Evolutionary conservation across 2,797 vertebrate genomes (phyloP), one percentile per base, ranked within the genome.

Genomic region (Sebastes steindachneri): DNA sequence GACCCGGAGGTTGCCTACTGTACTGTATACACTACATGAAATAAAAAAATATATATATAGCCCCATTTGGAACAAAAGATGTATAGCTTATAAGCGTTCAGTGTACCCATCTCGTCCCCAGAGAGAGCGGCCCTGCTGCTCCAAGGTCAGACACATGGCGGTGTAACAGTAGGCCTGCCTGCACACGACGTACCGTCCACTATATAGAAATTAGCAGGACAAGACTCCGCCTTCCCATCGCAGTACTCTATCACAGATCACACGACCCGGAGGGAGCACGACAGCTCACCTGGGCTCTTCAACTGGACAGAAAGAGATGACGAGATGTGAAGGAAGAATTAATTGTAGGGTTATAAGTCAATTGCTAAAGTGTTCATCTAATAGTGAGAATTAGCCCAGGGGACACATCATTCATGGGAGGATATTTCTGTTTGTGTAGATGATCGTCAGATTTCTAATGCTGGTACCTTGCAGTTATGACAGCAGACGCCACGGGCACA

Each of bases 401-500:
- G 57, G 41, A 26, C 33, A 9, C 33, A 33, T 68, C 29, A 23
- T n/a, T 33, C 9, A 33, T n/a, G 35, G 12, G 11, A 41, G 2
- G 23, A 17, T 59, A 8, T 33, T 48, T 37, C 21, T 70, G 5
- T 57, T 53, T 51, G 35, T 25, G 63, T 7, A 63, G 25, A 6
- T 29, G 9, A 37, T 17, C 14, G 5, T 63, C 33, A 68, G 37
- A 41, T 41, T 41, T 41, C 12, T 41, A 41, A 25, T 75, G 15
- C 28, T 3, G 51, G 57, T 85, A 99, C 98, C 97, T 98, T 98
- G 95, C 98, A 99, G 78, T 95, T 89, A 1, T 98, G 94, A 66
- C 99, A 99, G 96, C 99, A 99, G 88, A 97, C 93, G 9, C 99
- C 99, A 0, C 99, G 97, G 5, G 98, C 98, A 76, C 99, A 99